Evolutionary conservation across 2,113 vertebrate species (phyloP).

Genomic region (Oriolus oriolus): DNA sequence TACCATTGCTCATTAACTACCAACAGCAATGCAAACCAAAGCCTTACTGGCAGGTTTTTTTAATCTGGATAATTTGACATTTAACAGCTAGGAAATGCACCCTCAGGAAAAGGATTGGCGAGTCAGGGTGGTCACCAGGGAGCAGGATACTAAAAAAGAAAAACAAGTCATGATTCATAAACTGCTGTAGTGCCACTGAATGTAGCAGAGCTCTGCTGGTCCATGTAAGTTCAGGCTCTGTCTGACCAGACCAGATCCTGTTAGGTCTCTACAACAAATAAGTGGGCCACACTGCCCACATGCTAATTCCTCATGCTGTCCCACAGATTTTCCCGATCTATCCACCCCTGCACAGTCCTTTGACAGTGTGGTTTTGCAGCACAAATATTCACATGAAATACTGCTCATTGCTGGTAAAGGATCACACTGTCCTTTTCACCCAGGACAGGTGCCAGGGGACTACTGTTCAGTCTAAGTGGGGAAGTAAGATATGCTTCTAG

Average conservation of each 20-base stretch:
- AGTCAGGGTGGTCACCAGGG: background rate
- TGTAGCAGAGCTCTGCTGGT: background rate
- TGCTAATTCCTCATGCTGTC: background rate
- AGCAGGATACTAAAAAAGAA: background rate
- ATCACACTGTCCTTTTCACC: background rate
- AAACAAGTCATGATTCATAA: background rate
- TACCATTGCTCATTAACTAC: background rate
- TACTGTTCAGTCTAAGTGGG: background rate
- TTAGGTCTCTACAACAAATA: background rate
- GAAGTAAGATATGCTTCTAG: background rate
- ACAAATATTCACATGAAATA: background rate
- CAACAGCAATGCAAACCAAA: background rate
- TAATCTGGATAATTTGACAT: background rate
- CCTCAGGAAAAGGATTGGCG: background rate
- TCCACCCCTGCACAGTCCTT: background rate
- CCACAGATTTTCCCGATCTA: background rate
- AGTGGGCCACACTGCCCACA: background rate
- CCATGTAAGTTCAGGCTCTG: background rate
- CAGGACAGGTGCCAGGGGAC: background rate
- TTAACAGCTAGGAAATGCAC: background rate
- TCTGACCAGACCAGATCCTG: background rate
- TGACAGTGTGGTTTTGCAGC: accelerated
- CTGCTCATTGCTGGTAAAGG: background rate
- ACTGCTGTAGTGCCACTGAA: background rate
- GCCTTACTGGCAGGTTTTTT: background rate